phyloP scores from a whole-genome alignment of 2,797 vertebrate genomes.

The Muraenolepis orangiensis region DNA sequence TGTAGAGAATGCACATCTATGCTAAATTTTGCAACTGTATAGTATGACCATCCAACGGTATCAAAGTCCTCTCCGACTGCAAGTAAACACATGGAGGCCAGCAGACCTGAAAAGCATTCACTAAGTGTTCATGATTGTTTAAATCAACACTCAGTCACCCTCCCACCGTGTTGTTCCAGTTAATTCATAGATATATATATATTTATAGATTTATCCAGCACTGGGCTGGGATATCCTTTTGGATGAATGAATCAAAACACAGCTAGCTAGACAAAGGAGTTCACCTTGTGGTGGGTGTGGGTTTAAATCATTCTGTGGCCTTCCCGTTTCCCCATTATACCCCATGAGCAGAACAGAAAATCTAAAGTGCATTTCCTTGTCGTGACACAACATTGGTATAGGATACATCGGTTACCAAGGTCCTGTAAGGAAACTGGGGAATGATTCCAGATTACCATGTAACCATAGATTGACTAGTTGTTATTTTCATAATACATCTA shows the following conservation, averaged over 20 bases:
- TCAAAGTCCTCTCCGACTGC: neutral
- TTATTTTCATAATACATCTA: neutral
- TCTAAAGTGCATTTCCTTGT: neutral
- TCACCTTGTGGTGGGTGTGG: neutral
- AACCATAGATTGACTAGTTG: neutral
- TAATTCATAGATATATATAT: no score
- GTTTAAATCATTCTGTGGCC: neutral
- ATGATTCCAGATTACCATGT: neutral
- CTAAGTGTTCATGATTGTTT: no score
- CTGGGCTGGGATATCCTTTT: neutral
- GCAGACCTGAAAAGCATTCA: neutral
- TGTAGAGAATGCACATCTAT: neutral
- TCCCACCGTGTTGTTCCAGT: neutral
- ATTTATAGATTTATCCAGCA: no score
- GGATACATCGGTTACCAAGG: neutral
- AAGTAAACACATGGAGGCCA: neutral
- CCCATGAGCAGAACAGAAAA: neutral
- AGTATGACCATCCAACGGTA: neutral
- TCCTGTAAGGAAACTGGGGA: neutral
- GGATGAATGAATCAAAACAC: neutral
- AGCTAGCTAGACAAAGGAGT: neutral
- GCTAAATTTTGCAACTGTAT: neutral
- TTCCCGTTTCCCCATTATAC: neutral
- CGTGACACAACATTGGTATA: neutral
- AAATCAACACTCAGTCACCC: neutral